A percentile compares a stretch with the other conserved stretches of the same genome.
Conservation (phyloP, 1,140 invertebrate species). For the Heliconius nattereri region DNA sequence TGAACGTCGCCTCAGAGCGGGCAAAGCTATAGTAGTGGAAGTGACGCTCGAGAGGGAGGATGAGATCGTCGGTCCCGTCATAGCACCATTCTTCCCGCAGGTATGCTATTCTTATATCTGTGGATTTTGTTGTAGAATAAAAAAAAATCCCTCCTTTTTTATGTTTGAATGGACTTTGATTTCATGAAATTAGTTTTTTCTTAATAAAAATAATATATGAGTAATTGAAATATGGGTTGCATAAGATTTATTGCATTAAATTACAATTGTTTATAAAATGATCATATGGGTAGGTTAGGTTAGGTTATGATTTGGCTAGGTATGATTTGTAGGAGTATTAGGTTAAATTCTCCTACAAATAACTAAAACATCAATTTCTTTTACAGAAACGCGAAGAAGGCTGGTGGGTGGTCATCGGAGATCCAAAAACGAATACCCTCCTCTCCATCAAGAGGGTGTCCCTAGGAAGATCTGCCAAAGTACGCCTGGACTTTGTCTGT, state of each 20-base stretch:
- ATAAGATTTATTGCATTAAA: no score
- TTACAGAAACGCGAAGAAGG: constrained; percentile 97
- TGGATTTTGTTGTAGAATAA: neutral
- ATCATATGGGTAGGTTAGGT: no score
- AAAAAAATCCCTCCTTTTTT: no score
- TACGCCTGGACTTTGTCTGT: constrained; percentile 97
- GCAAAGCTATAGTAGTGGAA: constrained; percentile 79
- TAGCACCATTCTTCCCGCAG: constrained; percentile 98
- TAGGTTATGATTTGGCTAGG: no score
- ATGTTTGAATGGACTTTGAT: no score
- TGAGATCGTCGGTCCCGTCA: constrained; percentile 97
- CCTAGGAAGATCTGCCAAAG: constrained; percentile 94
- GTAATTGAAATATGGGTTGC: no score
- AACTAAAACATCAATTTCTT: neutral
- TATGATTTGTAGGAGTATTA: no score
- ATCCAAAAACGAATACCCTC: constrained; percentile 95
- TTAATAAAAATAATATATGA: no score
- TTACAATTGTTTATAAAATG: no score
- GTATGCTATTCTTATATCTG: constrained; percentile 69
- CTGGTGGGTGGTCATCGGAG: constrained; percentile 99
- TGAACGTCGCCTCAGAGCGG: constrained; percentile 61
- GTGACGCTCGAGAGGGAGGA: constrained; percentile 98
- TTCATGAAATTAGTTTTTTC: no score
- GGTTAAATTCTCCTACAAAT: no score
- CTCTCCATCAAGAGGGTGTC: constrained; percentile 98